Base-by-base conservation (phyloP, 2,888 invertebrate genomes). In the Leptinotarsa haldemani region DNA sequence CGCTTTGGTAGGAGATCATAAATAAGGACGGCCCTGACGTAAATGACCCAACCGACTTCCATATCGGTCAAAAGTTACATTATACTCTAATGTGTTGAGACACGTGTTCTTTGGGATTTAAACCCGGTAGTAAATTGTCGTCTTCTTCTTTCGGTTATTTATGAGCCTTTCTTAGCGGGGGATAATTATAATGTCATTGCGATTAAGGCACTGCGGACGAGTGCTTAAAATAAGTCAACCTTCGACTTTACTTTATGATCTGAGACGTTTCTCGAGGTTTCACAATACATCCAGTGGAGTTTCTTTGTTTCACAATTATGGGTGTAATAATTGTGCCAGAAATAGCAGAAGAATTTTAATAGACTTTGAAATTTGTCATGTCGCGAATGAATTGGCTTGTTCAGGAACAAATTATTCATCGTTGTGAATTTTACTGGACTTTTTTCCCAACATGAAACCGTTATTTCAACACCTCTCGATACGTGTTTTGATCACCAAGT, bases 81-180 rank as follows among this genome's bases (percentile, higher is more conserved):
- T 68, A 68, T 68, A 56, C 48, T 68, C 20, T 68, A 68, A 56
- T 78, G 76, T 76, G 74, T 78, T 78, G 74, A 71, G 73, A 78
- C 78, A 78, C 78, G 78, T 78, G 78, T 77, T 72, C 69, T 30
- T 46, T 70, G 69, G 71, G 61, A 66, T 71, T 74, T 52, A 73
- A 76, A 76, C 74, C 67, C 72, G 66, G 73, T 67, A 66, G 76
- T 78, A 78, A 77, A 78, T 74, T 71, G 69, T 70, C 64, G 73
- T 75, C 74, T 68, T 71, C 65, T 69, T 56, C 63, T 69, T 46
- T 22, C 13, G 63, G 50, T 63, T 69, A 63, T 69, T 69, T 69
- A 63, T 63, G 69, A 63, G 47, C 20, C 64, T 68, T 68, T 68
- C 68, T 68, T 68, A 68, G 68, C 68, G 68, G 68, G 68, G 68